Base-by-base conservation (phyloP, 2,797 vertebrate genomes). In the Helicolenus hilgendorfi region DNA sequence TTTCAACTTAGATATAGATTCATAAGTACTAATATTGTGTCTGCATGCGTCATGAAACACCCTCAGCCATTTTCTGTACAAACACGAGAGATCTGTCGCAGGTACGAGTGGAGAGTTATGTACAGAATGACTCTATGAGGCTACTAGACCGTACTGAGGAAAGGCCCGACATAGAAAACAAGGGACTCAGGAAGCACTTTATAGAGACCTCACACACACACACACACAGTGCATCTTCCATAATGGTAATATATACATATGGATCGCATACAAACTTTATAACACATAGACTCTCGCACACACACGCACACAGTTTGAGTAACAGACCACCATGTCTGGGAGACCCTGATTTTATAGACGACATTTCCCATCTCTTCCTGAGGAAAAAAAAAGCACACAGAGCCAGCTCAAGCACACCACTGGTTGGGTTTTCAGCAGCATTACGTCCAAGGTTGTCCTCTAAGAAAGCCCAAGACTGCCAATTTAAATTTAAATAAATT, bases 101-200 rank as follows among this genome's bases (percentile, higher is more conserved):
- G 92, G 86, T 91, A 91, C 87, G 79, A 72, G 89, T 73, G 86
- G 64, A 88, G 77, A 65, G 77, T 89, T 86, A 86, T 96, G 85
- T 93, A 95, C 95, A 96, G 86, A 63, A 88, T 86, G 91, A 89
- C 11, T 92, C 82, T 77, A 94, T 94, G 93, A 96, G 95, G 97
- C 96, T 97, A 97, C 96, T 92, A 85, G 86, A 96, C 91, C 83
- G 53, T 87, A 97, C 87, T 90, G 87, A 94, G 95, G 88, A 96
- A 91, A 96, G 94, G 92, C 94, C 90, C 70, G 20, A 96, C 94
- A 90, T 88, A 94, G 87, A 92, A 96, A 96, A 95, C 87, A 95
- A 93, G 86, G 84, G 92, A 96, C 94, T 93, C 91, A 96, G 97
- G 97, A 98, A 98, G 97, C 97, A 98, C 97, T 97, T 97, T 86